Evolutionary conservation across 2,797 vertebrate species (phyloP), one percentile per base, ranked within the genome.

Genomic region (Synanceia verrucosa): DNA sequence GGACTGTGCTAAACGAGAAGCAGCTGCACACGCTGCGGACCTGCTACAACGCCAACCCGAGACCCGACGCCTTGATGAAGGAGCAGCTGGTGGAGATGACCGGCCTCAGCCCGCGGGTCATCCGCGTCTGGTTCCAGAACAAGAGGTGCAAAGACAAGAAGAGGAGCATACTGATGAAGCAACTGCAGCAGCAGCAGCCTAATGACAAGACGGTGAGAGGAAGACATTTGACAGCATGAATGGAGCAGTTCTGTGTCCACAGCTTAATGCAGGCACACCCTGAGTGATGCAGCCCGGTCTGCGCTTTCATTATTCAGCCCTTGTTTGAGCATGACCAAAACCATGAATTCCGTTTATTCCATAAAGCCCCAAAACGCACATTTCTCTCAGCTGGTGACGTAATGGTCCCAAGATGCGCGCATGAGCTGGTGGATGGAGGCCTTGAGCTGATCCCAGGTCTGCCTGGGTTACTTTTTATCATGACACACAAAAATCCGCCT

Each of bases 21-120:
- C 97, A 98, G 88, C 95, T 97, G 71, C 96, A 98, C 91, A 98
- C 97, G 56, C 89, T 98, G 93, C 93, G 97, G 89, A 98, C 97
- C 70, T 98, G 97, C 91, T 98, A 98, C 37, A 97, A 96, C n/a
- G 97, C 97, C 83, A 98, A 98, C 86, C 97, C 97, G 39, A 85
- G 97, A 85, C 97, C 97, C 0, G 97, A 98, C 7, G 97, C 97
- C 2, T 95, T 98, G 14, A 98, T 97, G 96, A 98, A 98, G 90
- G 96, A 98, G 88, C 96, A 98, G 67, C 93, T 97, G 48, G 96
- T 97, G 83, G 96, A 98, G 93, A 98, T 98, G 97, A 98, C 97
- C 1, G 94, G 96, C 59, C 96, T 98, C 65, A 97, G 96, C 55
- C 97, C 97, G 24, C 91, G 96, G 9, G 96, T 97, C 72, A 98